Base-by-base conservation (phyloP, 2,113 vertebrate genomes). In the Campylorhamphus procurvoides region DNA sequence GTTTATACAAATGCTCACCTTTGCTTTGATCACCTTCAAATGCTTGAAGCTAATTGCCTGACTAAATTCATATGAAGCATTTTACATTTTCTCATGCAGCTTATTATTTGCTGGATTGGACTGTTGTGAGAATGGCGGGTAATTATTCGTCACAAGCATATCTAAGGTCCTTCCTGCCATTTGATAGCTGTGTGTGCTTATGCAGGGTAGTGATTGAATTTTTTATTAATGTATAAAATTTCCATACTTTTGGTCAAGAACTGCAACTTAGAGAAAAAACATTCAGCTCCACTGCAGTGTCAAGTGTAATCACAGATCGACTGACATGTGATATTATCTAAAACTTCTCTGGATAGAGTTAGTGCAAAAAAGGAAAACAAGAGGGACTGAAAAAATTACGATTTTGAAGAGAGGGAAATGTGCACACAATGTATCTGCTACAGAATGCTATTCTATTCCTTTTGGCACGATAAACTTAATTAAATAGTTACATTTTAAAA, bases 401-500 rank as follows among this genome's bases (percentile, higher is more conserved):
- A 7, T 22, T 96, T 69, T 84, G 17, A 94, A 40, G 14, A 12
- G 46, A 72, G 5, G 12, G 60, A 78, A 44, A 81, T 71, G 56
- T 87, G 29, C 35, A 35, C 42, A 28, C 17, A 79, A 53, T 3
- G 18, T 22, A 56, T 59, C 64, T 89, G 59, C 24, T 80, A 40
- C 42, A 83, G 44, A 77, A 84, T 31, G 16, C 35, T 16, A 58
- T 95, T 95, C 31, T 82, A 20, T 92, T 93, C 20, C n/a, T 81
- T 94, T 95, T 90, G 72, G 59, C 46, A 46, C 0, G 0, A 24
- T 85, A 93, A 91, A 63, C 29, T 16, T 90, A 83, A 92, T 96
- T 94, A 96, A 97, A 89, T 89, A 37, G 80, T 58, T 91, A 63
- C 23, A 82, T 44, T 85, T 94, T 96, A 27, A 97, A 95, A 96